Percentiles rank a stretch among this genome's conserved stretches.
phyloP scores from a whole-genome alignment of 1,140 invertebrate species.

The Rhyacophila brunnea region DNA sequence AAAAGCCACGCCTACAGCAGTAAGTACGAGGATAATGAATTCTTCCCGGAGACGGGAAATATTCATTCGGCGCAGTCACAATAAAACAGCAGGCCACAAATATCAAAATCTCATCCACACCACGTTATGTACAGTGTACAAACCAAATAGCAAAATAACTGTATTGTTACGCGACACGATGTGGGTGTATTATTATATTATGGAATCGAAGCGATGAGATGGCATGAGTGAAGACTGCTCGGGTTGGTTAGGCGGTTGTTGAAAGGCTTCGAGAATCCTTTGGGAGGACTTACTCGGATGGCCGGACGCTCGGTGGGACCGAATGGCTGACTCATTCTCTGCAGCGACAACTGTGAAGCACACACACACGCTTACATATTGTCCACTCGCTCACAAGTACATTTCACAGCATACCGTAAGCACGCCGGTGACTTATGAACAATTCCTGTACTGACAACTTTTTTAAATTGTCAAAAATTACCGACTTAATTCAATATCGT shows the following conservation, averaged over 20 bases:
- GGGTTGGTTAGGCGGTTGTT: neutral
- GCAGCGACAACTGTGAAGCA: conserved; percentile 83
- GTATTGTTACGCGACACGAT: neutral
- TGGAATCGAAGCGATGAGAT: too few relatives aligned
- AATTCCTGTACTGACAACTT: too few relatives aligned
- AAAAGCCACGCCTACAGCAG: too few relatives aligned
- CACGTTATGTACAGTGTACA: too few relatives aligned
- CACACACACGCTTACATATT: conserved; percentile 38
- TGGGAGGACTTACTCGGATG: conserved; percentile 81
- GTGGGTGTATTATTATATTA: too few relatives aligned
- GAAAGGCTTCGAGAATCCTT: neutral
- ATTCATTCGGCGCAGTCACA: neutral
- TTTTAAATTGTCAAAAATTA: too few relatives aligned
- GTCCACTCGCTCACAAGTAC: neutral
- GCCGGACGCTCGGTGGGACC: conserved; percentile 81
- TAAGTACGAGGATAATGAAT: too few relatives aligned
- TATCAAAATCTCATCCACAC: neutral
- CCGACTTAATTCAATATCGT: too few relatives aligned
- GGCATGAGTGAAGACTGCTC: too few relatives aligned
- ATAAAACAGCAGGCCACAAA: neutral
- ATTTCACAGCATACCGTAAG: too few relatives aligned
- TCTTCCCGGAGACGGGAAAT: neutral
- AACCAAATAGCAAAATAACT: neutral
- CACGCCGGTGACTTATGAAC: too few relatives aligned
- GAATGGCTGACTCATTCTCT: conserved; percentile 82